Base-by-base conservation (phyloP, 1,140 invertebrate genomes). In the Danaus melanippus region DNA sequence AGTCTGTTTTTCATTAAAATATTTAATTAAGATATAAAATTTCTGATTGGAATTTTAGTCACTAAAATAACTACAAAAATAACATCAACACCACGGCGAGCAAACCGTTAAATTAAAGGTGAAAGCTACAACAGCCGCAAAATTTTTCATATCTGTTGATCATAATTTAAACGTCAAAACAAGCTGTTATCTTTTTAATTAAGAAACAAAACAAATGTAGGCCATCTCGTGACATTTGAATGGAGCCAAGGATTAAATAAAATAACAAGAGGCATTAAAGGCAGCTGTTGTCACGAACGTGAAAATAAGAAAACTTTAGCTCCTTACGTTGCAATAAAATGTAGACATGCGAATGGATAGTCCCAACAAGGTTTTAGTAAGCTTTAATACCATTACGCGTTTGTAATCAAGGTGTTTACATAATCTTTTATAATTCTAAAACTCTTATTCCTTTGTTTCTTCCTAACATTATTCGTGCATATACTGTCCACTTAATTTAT, bases 261-360 rank as follows among this genome's bases (percentile, higher is more conserved):
- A 67, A 54, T 68, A 62, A 65, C 60, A 63, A 57, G 42, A 61
- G 45, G 57, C 63, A 71, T 69, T 66, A 67, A 53, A 56, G 62
- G 49, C 66, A 72, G 68, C 66, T 71, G 67, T 65, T 60, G 66
- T 64, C 56, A 48, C 39, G 56, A 62, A 68, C 60, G 64, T 69
- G 62, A 69, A 68, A 69, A 67, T 67, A 76, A 73, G 62, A 60
- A 66, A 67, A 64, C 52, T 65, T 69, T 50, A 42, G 56, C 56
- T 48, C 61, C 67, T 63, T 61, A 55, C 55, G 60, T 67, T 62
- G 67, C 62, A 67, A 71, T 67, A 67, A 73, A 71, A 73, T 57
- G 53, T 66, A 54, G 56, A 55, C 50, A 48, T 48, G 49, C 50
- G 52, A 32, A 32, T 8, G 7, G 21, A 32, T 32, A 32, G 21